Conservation (phyloP, 1,140 invertebrate genomes). For the Zaprionus nigranus region DNA sequence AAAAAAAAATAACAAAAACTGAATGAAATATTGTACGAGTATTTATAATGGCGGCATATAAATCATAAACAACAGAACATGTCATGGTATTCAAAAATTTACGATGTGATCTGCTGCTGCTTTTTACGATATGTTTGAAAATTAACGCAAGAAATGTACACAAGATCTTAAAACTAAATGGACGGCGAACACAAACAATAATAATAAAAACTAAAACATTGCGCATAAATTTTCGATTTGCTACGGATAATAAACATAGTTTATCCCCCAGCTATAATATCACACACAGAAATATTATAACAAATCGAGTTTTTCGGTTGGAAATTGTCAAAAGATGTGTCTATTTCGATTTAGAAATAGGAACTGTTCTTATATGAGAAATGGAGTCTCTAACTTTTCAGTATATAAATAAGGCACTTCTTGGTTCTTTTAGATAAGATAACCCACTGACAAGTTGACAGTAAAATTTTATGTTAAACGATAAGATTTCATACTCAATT, state of each 20-base stretch:
- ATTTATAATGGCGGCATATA: constrained; percentile 48
- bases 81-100: constrained; percentile 50
- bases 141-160: constrained; percentile 36
- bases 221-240: constrained; percentile 8
- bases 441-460: not conserved
- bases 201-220: constrained; percentile 15
- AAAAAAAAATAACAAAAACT: constrained; percentile 33
- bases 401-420: not conserved
- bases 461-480: not conserved
- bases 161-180: constrained; percentile 38
- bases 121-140: constrained; percentile 58
- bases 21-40: constrained; percentile 29
- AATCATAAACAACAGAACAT: constrained; percentile 64
- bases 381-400: not conserved
- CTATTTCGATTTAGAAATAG: not conserved
- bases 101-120: constrained; percentile 34
- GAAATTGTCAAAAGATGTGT: not conserved
- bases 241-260: constrained; percentile 1
- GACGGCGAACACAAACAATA: not conserved
- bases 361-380: not conserved
- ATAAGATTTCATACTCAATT: not conserved
- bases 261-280: constrained; percentile 1
- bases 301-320: not conserved
- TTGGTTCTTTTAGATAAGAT: not conserved
- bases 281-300: not conserved